A percentile compares a stretch with the other conserved stretches of the same genome.
phyloP scores from a whole-genome alignment of 1,140 invertebrate species.

The Magallana angulata region DNA sequence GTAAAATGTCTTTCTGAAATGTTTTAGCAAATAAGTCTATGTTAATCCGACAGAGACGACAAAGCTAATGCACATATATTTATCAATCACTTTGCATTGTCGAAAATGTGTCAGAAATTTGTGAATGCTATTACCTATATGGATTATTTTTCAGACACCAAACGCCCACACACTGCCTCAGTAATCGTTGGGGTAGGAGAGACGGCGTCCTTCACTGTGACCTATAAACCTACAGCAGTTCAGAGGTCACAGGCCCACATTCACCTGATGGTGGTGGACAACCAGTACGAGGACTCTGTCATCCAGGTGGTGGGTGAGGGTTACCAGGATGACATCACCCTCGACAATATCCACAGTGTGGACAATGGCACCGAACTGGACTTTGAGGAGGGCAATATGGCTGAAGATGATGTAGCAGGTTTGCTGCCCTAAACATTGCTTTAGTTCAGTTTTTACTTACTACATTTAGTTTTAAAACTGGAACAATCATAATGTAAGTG shows the following conservation, averaged over 20 bases:
- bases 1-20: too few relatives aligned
- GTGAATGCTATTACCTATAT: too few relatives aligned
- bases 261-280: slow-evolving; percentile 76
- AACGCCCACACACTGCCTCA: slow-evolving; percentile 76
- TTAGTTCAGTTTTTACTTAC: too few relatives aligned
- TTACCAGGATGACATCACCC: slow-evolving; percentile 79
- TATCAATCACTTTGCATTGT: too few relatives aligned
- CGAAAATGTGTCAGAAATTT: too few relatives aligned
- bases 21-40: too few relatives aligned
- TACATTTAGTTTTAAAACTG: too few relatives aligned
- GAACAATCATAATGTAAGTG: neutral
- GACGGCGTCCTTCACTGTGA: slow-evolving; percentile 73
- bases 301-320: slow-evolving; percentile 79
- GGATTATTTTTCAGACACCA: slow-evolving; percentile 59
- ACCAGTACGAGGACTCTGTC: slow-evolving; percentile 79
- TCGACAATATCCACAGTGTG: slow-evolving; percentile 77
- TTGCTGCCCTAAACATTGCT: neutral
- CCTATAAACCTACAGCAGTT: slow-evolving; percentile 70
- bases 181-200: slow-evolving; percentile 75
- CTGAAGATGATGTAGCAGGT: slow-evolving; percentile 77
- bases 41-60: too few relatives aligned
- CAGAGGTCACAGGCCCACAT: slow-evolving; percentile 76
- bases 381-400: slow-evolving; percentile 72
- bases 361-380: slow-evolving; percentile 58
- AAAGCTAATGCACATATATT: too few relatives aligned